Conservation (phyloP, 1,140 invertebrate genomes). For the Trigoniulus corallinus region DNA sequence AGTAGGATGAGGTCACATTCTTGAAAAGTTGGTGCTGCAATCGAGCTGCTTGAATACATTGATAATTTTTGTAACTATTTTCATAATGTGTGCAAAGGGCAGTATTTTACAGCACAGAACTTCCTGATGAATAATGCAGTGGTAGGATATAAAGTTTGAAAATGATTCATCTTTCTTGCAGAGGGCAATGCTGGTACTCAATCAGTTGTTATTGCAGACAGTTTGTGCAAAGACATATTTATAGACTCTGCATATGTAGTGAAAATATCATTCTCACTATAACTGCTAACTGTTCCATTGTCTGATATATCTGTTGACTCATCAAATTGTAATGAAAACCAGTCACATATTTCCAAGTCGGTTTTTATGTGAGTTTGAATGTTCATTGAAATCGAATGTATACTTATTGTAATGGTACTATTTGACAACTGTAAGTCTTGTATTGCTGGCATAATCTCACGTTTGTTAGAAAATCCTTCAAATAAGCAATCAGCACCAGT, state of each 20-base stretch:
- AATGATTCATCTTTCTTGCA: neutral
- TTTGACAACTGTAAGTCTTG: neutral
- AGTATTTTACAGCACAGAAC: neutral
- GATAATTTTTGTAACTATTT: neutral
- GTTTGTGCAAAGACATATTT: neutral
- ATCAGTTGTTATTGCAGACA: neutral
- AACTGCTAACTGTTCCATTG: neutral
- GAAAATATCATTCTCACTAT: neutral
- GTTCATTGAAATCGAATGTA: neutral
- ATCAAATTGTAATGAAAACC: neutral
- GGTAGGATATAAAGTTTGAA: neutral
- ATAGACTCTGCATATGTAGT: neutral
- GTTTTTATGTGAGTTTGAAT: neutral
- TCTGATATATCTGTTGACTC: neutral
- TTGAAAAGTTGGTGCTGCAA: neutral
- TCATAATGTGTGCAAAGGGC: neutral
- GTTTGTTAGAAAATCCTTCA: conserved; percentile 8
- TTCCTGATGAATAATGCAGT: neutral
- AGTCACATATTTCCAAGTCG: neutral
- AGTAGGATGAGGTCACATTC: neutral
- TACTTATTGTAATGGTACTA: neutral
- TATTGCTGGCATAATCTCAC: neutral
- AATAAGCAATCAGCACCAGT: conserved; percentile 3
- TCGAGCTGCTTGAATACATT: neutral
- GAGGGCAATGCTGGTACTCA: neutral